Evolutionary conservation across 37 sponge, comb jelly and placozoan genomes (phyloP).

Genomic region (Lycopodina hypogea): DNA sequence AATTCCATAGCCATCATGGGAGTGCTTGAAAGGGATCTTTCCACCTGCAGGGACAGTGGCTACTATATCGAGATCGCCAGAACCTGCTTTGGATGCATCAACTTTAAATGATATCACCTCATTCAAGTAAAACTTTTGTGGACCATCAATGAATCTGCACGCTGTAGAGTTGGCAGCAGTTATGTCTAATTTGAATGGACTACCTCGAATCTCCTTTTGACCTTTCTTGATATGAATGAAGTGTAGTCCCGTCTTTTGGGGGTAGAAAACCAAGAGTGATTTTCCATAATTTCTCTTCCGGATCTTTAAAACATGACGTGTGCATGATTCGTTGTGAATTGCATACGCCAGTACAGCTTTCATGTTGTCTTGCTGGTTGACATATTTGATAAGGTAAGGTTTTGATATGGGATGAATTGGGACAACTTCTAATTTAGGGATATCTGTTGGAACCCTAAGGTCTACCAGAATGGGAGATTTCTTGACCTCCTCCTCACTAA

Average conservation of each 20-base stretch:
- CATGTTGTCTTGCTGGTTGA: slow-evolving; percentile 11
- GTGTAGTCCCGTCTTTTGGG: slow-evolving; percentile 27
- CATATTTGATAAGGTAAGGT: slow-evolving; percentile 28
- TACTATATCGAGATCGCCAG: slow-evolving; percentile 31
- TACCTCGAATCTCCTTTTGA: slow-evolving; percentile 49
- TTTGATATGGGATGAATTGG: slow-evolving; percentile 1
- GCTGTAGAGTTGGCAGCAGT: slow-evolving; percentile 14
- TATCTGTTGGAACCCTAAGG: slow-evolving; percentile 19
- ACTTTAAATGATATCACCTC: slow-evolving; percentile 35
- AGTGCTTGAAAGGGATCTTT: neutral
- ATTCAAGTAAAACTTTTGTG: slow-evolving; percentile 15
- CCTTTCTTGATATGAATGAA: slow-evolving; percentile 34
- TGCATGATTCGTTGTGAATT: slow-evolving; percentile 35
- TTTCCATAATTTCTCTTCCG: slow-evolving; percentile 14
- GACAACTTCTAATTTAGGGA: slow-evolving; percentile 7
- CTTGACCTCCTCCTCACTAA: slow-evolving; percentile 22
- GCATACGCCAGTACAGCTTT: slow-evolving; percentile 42
- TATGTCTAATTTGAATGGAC: slow-evolving; percentile 72
- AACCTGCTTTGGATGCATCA: slow-evolving; percentile 48
- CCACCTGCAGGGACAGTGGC: slow-evolving; percentile 27
- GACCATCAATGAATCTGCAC: slow-evolving; percentile 27
- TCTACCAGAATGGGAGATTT: slow-evolving; percentile 50
- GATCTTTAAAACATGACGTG: slow-evolving; percentile 24
- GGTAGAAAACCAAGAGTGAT: slow-evolving; percentile 7
- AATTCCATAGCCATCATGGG: slow-evolving; percentile 31